Conservation (phyloP, 1,140 invertebrate species). For the Bombus consobrinus region DNA sequence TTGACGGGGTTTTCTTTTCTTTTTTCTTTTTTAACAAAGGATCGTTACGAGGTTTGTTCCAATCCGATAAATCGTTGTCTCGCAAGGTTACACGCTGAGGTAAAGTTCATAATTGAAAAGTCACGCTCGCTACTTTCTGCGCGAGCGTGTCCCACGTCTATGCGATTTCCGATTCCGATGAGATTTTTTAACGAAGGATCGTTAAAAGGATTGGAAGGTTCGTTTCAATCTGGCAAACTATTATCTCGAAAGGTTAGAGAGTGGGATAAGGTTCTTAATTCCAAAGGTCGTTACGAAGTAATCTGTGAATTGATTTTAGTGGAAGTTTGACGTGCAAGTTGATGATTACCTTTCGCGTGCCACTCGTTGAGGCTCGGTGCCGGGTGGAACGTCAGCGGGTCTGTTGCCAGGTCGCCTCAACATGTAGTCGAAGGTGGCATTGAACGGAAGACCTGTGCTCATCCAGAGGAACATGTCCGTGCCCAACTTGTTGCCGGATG, state of each 20-base stretch:
- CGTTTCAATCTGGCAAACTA: background rate
- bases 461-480: conserved; percentile 95
- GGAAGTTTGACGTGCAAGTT: background rate
- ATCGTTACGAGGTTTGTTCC: background rate
- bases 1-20: too few relatives aligned
- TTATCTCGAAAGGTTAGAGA: background rate
- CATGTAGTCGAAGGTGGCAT: conserved; percentile 93
- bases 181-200: background rate
- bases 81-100: background rate
- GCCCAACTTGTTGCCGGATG: conserved; percentile 93
- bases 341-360: conserved; percentile 88
- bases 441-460: conserved; percentile 93
- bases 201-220: too few relatives aligned
- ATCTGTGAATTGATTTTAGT: background rate
- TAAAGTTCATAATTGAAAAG: background rate
- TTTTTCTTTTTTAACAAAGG: background rate
- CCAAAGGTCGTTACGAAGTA: background rate
- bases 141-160: too few relatives aligned
- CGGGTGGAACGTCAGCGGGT: conserved; percentile 76
- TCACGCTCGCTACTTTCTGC: background rate
- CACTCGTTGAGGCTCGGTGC: conserved; percentile 89
- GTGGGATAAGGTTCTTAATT: background rate
- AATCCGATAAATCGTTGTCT: background rate
- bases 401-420: conserved; percentile 82
- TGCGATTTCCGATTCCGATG: too few relatives aligned